Evolutionary conservation across 1,140 invertebrate species (phyloP), one percentile per base, ranked within the genome.

Genomic region (Acromyrmex echinatior): DNA sequence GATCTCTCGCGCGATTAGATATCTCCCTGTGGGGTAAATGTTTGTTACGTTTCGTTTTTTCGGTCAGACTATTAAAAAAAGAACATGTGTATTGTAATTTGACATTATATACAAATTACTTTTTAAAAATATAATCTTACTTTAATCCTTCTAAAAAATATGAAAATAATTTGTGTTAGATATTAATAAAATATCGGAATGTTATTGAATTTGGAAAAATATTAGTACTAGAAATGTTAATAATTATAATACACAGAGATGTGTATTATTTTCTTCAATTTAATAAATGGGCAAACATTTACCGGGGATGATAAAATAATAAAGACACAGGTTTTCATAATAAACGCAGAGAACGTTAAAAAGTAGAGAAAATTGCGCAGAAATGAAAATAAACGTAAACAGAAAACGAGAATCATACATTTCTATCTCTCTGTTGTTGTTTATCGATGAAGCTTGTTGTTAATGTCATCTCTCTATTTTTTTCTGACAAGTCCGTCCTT

Each of bases 391-490:
- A 78, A 84, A 84, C 73, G 12, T 39, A 68, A 86, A 82, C 51
- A 84, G 63, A 87, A 92, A 90, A 87, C 74, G 70, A 88, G 91
- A 91, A 81, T 93, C 90, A 94, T 93, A 90, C 91, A 93, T 93
- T 94, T 93, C 92, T 91, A 92, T 94, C 93, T 94, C 91, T 94
- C 92, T 94, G 92, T 94, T 94, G 92, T 92, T 93, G 93, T 93
- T 92, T 93, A 94, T 92, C 94, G 93, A 95, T 95, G 91, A 95
- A 95, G 94, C 94, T 94, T 95, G 94, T 95, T 95, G 94, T 95
- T 95, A 95, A 95, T 95, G 94, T 95, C 94, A 95, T 95, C 93
- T 95, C 94, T 95, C 94, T 95, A 95, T 95, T 95, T 95, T 95
- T 95, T 95, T 95, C 94, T 94, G 94, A 95, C 94, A 95, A 95